Base-by-base conservation (phyloP, 2,797 vertebrate genomes). In the Catharus ustulatus region DNA sequence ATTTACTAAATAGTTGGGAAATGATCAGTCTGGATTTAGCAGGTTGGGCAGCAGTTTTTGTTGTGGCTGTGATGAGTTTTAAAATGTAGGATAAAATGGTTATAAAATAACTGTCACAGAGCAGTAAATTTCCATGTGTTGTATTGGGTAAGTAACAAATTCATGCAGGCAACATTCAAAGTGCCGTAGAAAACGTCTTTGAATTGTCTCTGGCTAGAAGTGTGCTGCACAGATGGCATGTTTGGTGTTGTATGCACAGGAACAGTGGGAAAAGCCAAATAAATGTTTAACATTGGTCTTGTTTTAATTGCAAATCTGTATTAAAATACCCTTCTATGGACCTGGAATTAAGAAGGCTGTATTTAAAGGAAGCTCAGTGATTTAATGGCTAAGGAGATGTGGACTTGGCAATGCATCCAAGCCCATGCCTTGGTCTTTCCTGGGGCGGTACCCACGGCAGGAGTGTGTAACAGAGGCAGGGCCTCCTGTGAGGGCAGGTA, bases 1-100 rank as follows among this genome's bases (percentile, higher is more conserved):
- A 97, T 98, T 98, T 96, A 91, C 89, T 97, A 97, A 97, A 97
- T 98, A 97, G 94, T 96, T 97, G 91, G 87, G 91, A 64, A 97
- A 91, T 6, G 54, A 94, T 89, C 77, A 66, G 52, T 93, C 92
- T 96, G 90, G 88, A 96, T 96, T 95, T 90, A 93, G 90, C 97
- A 98, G 97, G 96, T 97, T 93, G 92, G 61, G 84, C 82, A 94
- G 57, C 43, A 77, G 74, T 76, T 90, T 95, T 96, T 97, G 92
- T 95, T 94, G 93, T 95, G 92, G 92, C 93, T 97, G 75, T 12
- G 19, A 59, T 58, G 83, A 90, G 79, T 89, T 97, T 95, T 94
- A 91, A 93, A 90, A 90, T 93, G 74, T 43, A 54, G 66, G 86
- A 90, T 90, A 75, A 81, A 91, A 57, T 59, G 77, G 82, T 94